Evolutionary conservation across 2,113 vertebrate species (phyloP).

Genomic region (Fulica atra): DNA sequence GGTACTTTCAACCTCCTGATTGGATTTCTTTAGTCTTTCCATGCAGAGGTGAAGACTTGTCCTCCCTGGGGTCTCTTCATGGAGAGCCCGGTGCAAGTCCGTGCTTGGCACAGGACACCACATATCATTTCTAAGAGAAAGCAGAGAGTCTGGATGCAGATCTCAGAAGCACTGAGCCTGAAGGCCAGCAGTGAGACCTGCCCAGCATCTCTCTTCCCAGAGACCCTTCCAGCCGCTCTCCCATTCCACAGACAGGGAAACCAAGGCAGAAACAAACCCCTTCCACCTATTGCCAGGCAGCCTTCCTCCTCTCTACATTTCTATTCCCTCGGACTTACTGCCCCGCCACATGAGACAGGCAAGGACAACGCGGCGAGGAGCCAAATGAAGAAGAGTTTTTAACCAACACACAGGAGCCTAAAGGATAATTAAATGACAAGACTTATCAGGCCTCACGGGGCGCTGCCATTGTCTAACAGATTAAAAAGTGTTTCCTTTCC

Average conservation of each 20-base stretch:
- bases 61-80: neutral
- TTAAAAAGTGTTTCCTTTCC: constrained; percentile 55
- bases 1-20: neutral
- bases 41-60: neutral
- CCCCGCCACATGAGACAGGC: neutral
- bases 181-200: neutral
- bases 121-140: fast-evolving
- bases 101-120: fast-evolving
- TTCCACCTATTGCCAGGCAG: neutral
- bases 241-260: neutral
- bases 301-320: neutral
- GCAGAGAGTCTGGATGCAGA: neutral
- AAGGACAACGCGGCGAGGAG: neutral
- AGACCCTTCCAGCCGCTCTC: neutral
- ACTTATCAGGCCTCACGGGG: neutral
- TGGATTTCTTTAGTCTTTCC: neutral
- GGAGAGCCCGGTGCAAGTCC: fast-evolving
- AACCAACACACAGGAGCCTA: constrained; percentile 10
- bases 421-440: constrained; percentile 58
- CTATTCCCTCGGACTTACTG: neutral
- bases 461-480: constrained; percentile 35
- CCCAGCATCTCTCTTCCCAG: neutral
- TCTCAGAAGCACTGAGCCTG: fast-evolving
- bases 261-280: neutral
- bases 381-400: constrained; percentile 26